Evolutionary conservation across 2,113 vertebrate genomes (phyloP).

Genomic region (Leucoraja erinaceus): DNA sequence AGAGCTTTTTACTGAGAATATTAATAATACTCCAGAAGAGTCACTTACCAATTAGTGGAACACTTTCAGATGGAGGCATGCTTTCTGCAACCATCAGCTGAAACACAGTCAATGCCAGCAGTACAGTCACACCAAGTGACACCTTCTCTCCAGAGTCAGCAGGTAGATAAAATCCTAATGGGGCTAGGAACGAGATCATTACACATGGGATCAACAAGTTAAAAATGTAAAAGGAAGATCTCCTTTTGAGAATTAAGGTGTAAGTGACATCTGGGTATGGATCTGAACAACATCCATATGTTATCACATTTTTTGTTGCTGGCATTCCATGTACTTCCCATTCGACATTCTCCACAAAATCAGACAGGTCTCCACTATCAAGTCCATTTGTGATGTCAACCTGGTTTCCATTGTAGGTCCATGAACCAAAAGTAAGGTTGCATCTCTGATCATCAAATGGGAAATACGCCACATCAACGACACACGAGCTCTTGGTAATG

Average conservation of each 20-base stretch:
- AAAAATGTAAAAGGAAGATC: conserved; percentile 93
- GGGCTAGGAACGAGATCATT: conserved; percentile 92
- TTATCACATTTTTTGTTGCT: conserved; percentile 79
- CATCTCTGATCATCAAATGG: conserved; percentile 91
- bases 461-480: conserved; percentile 91
- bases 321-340: conserved; percentile 98
- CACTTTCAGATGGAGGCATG: conserved; percentile 93
- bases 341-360: conserved; percentile 93
- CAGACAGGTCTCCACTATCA: conserved; percentile 84
- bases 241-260: conserved; percentile 84
- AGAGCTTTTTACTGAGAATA: not conserved
- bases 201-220: conserved; percentile 89
- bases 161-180: conserved; percentile 90
- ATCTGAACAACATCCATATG: conserved; percentile 93
- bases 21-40: not conserved
- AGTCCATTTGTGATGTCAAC: conserved; percentile 82
- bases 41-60: conserved; percentile 85
- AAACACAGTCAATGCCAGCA: conserved; percentile 91
- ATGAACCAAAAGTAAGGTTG: conserved; percentile 94
- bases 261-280: conserved; percentile 94
- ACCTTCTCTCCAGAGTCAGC: conserved; percentile 97
- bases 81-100: conserved; percentile 96
- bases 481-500: conserved; percentile 92
- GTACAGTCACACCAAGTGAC: conserved; percentile 87
- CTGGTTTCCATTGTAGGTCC: conserved; percentile 98